Evolutionary conservation across 1,140 invertebrate genomes (phyloP).

Genomic region (Microvelia longipes): DNA sequence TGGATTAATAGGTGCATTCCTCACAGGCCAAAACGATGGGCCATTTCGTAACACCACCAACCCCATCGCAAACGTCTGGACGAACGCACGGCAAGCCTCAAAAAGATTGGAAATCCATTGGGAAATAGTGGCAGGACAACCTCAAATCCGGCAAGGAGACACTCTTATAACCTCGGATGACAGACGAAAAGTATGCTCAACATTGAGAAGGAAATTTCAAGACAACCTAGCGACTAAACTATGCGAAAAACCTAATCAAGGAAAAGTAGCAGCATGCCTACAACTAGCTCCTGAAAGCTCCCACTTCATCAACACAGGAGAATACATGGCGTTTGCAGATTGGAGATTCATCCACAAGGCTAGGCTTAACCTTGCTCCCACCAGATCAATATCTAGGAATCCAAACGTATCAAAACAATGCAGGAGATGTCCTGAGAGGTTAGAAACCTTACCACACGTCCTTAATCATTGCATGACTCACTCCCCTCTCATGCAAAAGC

Average conservation of each 20-base stretch:
- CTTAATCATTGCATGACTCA: not conserved
- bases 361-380: constrained; percentile 14
- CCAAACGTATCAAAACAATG: constrained; percentile 1
- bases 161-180: not conserved
- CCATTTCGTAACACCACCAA: not conserved
- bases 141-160: not conserved
- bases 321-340: constrained; percentile 19
- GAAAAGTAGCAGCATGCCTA: constrained; percentile 8
- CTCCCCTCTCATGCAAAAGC: not conserved
- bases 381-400: constrained; percentile 10
- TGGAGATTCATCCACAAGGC: constrained; percentile 24
- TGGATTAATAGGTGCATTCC: not conserved
- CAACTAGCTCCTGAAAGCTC: not conserved
- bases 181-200: not conserved
- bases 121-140: not conserved
- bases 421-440: constrained; percentile 2
- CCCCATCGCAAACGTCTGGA: not conserved
- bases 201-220: not conserved
- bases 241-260: constrained; percentile 8
- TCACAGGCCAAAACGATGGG: not conserved
- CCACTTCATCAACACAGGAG: constrained; percentile 15
- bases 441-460: not conserved
- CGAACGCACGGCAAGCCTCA: not conserved
- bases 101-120: not conserved
- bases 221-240: not conserved